Percentiles rank a stretch among this genome's conserved stretches.
These are phyloP conservation scores for Lacanobia oleracea DNA, from an alignment of 2,888 invertebrate species.

Conservation along the genomic window DNA sequence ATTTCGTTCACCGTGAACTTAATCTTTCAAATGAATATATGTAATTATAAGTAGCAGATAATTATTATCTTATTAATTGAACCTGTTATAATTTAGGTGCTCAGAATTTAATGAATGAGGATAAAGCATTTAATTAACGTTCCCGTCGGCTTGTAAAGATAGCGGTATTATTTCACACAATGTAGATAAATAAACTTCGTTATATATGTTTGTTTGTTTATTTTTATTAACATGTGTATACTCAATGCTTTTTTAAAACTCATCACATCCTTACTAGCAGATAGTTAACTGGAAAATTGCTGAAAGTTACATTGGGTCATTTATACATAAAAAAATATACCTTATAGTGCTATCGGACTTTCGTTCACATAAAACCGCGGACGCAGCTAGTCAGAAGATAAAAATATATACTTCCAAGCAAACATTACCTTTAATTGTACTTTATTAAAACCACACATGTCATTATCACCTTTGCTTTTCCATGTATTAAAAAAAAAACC, in stretches of 20 bases:
- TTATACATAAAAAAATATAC: neutral
- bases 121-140: constrained; percentile 33
- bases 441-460: constrained; percentile 20
- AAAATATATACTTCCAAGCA: constrained; percentile 1
- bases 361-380: neutral
- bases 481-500: neutral
- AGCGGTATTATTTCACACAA: constrained; percentile 5
- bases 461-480: constrained; percentile 23
- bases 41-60: neutral
- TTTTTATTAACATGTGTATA: neutral
- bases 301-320: neutral
- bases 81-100: neutral
- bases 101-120: constrained; percentile 34
- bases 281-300: neutral
- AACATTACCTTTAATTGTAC: constrained; percentile 27
- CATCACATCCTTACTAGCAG: neutral
- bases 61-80: neutral
- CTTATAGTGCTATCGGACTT: neutral
- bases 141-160: neutral
- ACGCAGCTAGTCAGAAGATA: neutral
- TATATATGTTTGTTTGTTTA: constrained; percentile 10
- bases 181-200: neutral
- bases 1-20: neutral
- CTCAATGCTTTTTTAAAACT: too few species aligned
- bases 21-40: neutral